A percentile compares a stretch with the other conserved stretches of the same genome.
phyloP scores from a whole-genome alignment of 2,113 vertebrate genomes.

The Leptosomus discolor region DNA sequence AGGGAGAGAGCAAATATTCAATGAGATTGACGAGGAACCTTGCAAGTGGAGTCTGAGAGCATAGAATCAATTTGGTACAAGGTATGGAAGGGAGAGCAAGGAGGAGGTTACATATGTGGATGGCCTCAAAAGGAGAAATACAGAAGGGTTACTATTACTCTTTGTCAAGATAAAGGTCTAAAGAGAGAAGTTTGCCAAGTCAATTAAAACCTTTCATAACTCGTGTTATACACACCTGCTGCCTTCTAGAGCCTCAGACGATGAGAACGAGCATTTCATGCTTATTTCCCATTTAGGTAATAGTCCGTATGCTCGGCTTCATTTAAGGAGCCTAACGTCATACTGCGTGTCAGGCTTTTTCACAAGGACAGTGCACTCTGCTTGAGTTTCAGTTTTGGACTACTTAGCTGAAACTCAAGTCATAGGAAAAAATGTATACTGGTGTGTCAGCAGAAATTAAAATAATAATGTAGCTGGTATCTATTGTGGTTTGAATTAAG shows the following conservation, averaged over 20 bases:
- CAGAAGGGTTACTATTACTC: not conserved
- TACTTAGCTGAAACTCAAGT: not conserved
- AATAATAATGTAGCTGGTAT: not conserved
- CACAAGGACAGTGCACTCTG: not conserved
- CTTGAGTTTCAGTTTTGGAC: not conserved
- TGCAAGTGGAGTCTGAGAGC: not conserved
- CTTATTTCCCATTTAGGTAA: not conserved
- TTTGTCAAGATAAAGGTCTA: not conserved
- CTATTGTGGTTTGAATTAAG: slow-evolving; percentile 4
- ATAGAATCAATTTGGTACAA: not conserved
- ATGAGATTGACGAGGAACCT: not conserved
- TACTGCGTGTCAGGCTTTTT: not conserved
- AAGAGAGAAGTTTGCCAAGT: not conserved
- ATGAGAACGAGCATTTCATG: rapidly evolving
- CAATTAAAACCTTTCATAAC: not conserved
- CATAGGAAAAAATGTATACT: not conserved
- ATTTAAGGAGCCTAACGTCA: not conserved
- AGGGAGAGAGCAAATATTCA: not conserved
- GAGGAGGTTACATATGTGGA: not conserved
- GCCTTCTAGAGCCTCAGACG: not conserved
- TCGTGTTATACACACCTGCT: not conserved
- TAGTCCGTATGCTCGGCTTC: not conserved
- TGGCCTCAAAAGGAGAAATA: not conserved
- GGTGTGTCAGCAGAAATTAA: slow-evolving; percentile 3
- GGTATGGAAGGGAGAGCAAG: not conserved